A percentile compares a stretch with the other conserved stretches of the same genome.
These are phyloP conservation scores for Uropsilus gracilis DNA, from an alignment of 2,113 vertebrate species.

Conservation along the genomic window DNA sequence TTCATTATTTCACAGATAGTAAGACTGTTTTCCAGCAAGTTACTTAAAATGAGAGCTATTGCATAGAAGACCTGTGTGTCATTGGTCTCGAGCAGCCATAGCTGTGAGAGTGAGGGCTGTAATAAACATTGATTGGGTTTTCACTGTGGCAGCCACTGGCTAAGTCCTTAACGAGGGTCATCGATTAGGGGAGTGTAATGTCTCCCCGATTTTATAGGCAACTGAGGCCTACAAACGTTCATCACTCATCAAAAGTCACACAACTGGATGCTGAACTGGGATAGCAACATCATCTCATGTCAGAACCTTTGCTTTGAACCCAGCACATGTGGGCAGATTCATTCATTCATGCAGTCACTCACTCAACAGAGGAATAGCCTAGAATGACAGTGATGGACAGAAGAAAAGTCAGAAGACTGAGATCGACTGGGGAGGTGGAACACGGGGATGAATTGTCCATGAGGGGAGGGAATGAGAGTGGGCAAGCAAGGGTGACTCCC, in stretches of 20 bases:
- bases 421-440: not conserved
- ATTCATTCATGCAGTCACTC: not conserved
- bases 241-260: not conserved
- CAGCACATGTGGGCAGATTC: not conserved
- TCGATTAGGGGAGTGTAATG: not conserved
- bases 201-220: not conserved
- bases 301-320: not conserved
- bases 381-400: not conserved
- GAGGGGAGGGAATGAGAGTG: not conserved
- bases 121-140: not conserved
- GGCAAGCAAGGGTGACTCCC: not conserved
- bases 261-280: not conserved
- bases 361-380: not conserved
- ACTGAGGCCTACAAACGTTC: not conserved
- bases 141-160: not conserved
- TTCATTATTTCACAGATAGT: not conserved
- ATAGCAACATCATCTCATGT: not conserved
- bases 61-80: not conserved
- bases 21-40: not conserved
- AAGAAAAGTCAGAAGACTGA: not conserved
- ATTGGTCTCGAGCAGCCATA: accelerated
- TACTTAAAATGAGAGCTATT: not conserved
- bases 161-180: not conserved
- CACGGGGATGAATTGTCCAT: not conserved
- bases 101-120: accelerated